Conservation (phyloP, 2,797 vertebrate genomes). For the Chelidonichthys spinosus region DNA sequence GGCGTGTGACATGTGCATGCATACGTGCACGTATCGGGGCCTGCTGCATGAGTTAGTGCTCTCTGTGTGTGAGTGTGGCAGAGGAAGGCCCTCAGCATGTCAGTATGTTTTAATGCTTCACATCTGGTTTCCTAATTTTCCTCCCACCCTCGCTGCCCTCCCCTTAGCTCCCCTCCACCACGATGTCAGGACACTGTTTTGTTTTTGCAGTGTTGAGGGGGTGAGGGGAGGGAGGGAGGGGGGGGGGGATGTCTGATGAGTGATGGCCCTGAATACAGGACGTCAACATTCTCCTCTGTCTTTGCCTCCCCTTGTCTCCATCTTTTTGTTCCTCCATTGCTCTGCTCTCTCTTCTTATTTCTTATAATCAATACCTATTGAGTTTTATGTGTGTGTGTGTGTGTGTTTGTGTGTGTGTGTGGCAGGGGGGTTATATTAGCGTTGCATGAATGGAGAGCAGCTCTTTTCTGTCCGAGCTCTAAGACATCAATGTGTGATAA, state of each 20-base stretch:
- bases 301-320: slow-evolving; percentile 46
- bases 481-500: slow-evolving; percentile 23
- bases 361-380: slow-evolving; percentile 9
- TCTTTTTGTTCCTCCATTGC: slow-evolving; percentile 34
- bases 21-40: slow-evolving; percentile 56
- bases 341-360: slow-evolving; percentile 29
- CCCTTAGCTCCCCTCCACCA: slow-evolving; percentile 64
- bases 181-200: slow-evolving; percentile 86
- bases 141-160: slow-evolving; percentile 59
- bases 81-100: slow-evolving; percentile 83
- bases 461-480: slow-evolving; percentile 20
- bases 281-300: slow-evolving; percentile 71
- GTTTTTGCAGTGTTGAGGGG: slow-evolving; percentile 81
- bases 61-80: slow-evolving; percentile 79
- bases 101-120: slow-evolving; percentile 87
- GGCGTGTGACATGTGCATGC: slow-evolving; percentile 56
- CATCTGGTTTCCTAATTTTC: slow-evolving; percentile 90
- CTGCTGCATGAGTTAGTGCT: slow-evolving; percentile 77
- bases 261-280: slow-evolving; percentile 84
- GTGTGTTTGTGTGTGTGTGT: too few relatives aligned
- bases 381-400: background rate
- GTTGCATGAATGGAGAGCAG: slow-evolving; percentile 14
- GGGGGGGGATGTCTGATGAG: slow-evolving; percentile 82
- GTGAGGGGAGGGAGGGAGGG: slow-evolving; percentile 56
- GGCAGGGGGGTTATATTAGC: background rate